These are phyloP conservation scores for Coenobita brevimanus DNA, from an alignment of 1,140 invertebrate genomes.

Conservation along the genomic window DNA sequence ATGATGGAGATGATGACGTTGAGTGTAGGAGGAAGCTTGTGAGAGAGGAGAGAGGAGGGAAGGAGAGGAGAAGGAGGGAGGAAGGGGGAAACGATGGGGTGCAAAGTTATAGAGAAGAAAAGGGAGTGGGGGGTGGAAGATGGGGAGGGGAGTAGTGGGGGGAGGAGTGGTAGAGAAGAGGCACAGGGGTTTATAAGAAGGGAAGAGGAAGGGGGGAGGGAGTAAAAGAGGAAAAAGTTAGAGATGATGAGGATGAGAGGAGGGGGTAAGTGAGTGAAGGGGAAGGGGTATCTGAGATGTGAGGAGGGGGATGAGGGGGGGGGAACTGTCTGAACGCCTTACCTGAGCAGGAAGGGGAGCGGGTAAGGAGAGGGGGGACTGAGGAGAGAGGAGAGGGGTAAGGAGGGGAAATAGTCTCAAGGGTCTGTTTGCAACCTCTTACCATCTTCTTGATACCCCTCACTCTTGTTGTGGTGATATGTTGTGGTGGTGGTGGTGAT, in stretches of 20 bases:
- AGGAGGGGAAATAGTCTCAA: background rate
- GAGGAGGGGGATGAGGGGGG: background rate
- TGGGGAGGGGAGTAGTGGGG: background rate
- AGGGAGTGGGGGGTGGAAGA: background rate
- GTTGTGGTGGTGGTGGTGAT: too few species aligned
- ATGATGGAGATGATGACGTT: background rate
- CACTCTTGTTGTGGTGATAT: too few species aligned
- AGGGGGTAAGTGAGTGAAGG: background rate
- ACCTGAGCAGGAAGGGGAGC: background rate
- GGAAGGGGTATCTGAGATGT: background rate
- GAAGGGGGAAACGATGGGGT: background rate
- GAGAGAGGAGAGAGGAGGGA: background rate
- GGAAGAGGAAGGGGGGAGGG: background rate
- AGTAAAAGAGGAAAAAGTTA: background rate
- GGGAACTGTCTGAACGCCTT: too few species aligned
- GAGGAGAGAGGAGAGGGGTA: background rate
- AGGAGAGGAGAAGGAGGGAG: background rate
- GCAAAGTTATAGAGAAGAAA: background rate
- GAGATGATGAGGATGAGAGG: background rate
- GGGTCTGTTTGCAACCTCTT: background rate
- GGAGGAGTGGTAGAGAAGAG: too few species aligned
- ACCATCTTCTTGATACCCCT: too few species aligned
- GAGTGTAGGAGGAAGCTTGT: background rate
- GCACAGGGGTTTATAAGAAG: background rate
- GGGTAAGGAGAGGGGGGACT: background rate